Evolutionary conservation across 2,797 vertebrate genomes (phyloP).

Genomic region (Gadopsis marmoratus): DNA sequence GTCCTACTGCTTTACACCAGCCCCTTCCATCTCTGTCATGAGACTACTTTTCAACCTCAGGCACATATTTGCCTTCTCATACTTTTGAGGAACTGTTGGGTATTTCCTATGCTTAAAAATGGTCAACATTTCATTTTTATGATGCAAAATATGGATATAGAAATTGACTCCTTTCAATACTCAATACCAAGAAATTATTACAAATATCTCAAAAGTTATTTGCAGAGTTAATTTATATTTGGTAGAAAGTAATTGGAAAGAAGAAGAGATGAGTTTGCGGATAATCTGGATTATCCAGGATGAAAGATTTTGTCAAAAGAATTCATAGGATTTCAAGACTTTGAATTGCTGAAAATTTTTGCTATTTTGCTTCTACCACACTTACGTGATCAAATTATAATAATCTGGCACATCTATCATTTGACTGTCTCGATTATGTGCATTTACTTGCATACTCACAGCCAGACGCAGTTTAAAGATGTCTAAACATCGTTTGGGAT

Average conservation of each 20-base stretch:
- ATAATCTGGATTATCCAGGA: background rate
- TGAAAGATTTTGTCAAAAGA: background rate
- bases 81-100: background rate
- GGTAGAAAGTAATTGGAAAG: background rate
- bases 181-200: background rate
- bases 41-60: background rate
- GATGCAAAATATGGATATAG: background rate
- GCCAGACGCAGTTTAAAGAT: background rate
- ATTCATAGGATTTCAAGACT: background rate
- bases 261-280: background rate
- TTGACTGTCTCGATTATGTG: background rate
- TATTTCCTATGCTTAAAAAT: background rate
- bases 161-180: background rate
- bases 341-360: background rate
- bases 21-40: background rate
- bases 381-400: no score
- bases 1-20: background rate
- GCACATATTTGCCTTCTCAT: background rate
- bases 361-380: background rate
- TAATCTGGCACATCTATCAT: no score
- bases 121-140: background rate
- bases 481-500: background rate
- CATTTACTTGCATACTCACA: background rate
- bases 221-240: constrained; percentile 1
- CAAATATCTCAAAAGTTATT: background rate